Evolutionary conservation across 2,888 invertebrate genomes (phyloP), one percentile per base, ranked within the genome.

Genomic region (Cerceris ruficornis): DNA sequence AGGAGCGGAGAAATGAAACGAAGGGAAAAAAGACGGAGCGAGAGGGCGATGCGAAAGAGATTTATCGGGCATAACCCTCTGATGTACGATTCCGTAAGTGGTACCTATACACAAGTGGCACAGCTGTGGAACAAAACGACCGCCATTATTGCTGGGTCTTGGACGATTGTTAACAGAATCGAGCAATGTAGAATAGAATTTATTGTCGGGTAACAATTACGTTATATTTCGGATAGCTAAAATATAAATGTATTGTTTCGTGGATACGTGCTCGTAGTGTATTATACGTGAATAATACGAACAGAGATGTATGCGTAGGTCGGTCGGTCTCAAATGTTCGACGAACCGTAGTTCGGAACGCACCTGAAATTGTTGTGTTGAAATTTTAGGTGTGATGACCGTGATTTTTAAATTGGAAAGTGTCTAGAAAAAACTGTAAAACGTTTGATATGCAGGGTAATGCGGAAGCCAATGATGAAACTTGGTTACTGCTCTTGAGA

Each of bases 121-220:
- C 88, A 85, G 83, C 85, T 88, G 87, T 81, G 81, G 78, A 74
- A 81, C 80, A 87, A 87, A 84, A 80, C 71, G 73, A 60, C 60
- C 69, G 60, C 70, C 58, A 80, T 86, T 82, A 70, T 80, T 78
- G 72, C 28, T 70, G 52, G 43, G 46, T 57, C 61, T 84, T 52
- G 49, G 28, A 57, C 69, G 60, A 41, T 60, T 62, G 52, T 72
- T 60, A 65, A 73, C 68, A 42, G 61, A 71, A 74, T 80, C 55
- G 66, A 62, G 59, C 61, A 59, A 66, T 55, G 61, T 67, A 43
- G 58, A 50, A n/a, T 55, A 13, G 57, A 65, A 50, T 49, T 80
- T 60, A 75, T 74, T 52, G 39, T 78, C 71, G 62, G n/a, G 71
- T 59, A 64, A 77, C 62, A 58, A 77, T 77, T 67, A 77, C 11